Evolutionary conservation across 1,140 invertebrate species (phyloP), one percentile per base, ranked within the genome.

Genomic region (Bombus sibiricus): DNA sequence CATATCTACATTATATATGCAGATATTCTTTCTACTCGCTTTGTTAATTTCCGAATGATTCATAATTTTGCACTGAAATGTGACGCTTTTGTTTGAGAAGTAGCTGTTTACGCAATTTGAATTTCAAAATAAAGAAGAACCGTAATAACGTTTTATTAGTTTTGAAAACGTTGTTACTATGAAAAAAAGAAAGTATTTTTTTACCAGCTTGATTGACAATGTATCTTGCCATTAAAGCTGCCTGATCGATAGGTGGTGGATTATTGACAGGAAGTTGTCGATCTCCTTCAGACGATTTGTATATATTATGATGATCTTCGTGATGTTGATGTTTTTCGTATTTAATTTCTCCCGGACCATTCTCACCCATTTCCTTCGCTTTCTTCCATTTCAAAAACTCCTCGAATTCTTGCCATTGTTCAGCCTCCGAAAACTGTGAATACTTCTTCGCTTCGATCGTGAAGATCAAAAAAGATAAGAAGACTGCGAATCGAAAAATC

Each of bases 391-490:
- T 37, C 25, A 72, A 9, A 69, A 66, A 87, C 13, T 87, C 85
- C 15, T 87, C 71, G 28, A 89, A 85, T 57, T 89, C 75, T n/a
- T 85, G 64, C 89, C 86, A 85, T 8, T 81, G 77, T 72, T 69
- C 43, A 3, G 64, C 37, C 0, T 57, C 74, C 4, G 41, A 53
- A 15, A 43, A n/a, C 18, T 68, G 53, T 9, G 41, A 2, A 62
- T 86, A 57, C 8, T 78, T 87, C 22, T 87, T 84, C 18, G 86
- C 81, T 6, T 87, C 0, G 93, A 96, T 62, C 93, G 94, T 0
- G 92, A 95, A 3, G 32, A 83, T 82, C 87, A 94, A 47, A 88
- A 94, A 25, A 92, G 90, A 76, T 87, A 92, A 3, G 81, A 91
- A 25, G 89, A 93, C 43, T 83, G 91, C 0, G 91, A 92, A 3